Evolutionary conservation across 1,140 invertebrate species (phyloP).

Genomic region (Ditylenchus dipsaci): DNA sequence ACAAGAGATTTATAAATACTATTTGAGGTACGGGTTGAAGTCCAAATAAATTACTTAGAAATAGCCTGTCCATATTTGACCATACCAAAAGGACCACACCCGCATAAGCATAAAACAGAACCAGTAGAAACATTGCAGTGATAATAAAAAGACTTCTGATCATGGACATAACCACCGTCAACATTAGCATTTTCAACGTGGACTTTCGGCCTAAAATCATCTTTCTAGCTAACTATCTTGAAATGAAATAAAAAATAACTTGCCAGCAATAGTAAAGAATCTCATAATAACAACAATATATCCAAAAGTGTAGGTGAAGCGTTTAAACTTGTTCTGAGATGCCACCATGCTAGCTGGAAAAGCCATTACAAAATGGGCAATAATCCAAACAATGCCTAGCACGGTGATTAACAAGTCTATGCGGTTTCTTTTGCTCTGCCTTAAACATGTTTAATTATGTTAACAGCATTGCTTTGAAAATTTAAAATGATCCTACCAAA

Average conservation of each 20-base stretch:
- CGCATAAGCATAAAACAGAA: conserved; percentile 95
- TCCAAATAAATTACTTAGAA: conserved; percentile 68
- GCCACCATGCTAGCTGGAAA: conserved; percentile 53
- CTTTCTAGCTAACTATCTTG: neutral
- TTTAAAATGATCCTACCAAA: conserved; percentile 67
- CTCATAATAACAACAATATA: conserved; percentile 94
- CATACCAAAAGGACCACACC: conserved; percentile 98
- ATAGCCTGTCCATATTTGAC: conserved; percentile 98
- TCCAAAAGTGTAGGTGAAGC: conserved; percentile 78
- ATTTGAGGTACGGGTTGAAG: neutral
- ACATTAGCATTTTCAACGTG: conserved; percentile 98
- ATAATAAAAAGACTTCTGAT: conserved; percentile 99
- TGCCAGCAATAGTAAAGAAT: conserved; percentile 93
- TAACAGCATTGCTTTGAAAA: neutral
- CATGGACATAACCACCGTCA: conserved; percentile 91
- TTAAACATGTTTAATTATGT: neutral
- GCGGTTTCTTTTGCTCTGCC: conserved; percentile 86
- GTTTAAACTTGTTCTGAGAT: conserved; percentile 40
- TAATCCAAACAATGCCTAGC: conserved; percentile 89
- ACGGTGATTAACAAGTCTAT: conserved; percentile 96
- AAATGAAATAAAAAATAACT: conserved; percentile 3
- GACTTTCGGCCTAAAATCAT: conserved; percentile 61
- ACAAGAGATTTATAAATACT: conserved; percentile 1
- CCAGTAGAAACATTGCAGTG: conserved; percentile 97
- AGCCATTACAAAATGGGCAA: conserved; percentile 74